Conservation (phyloP, 1,140 invertebrate species). For the Ephestia elutella region DNA sequence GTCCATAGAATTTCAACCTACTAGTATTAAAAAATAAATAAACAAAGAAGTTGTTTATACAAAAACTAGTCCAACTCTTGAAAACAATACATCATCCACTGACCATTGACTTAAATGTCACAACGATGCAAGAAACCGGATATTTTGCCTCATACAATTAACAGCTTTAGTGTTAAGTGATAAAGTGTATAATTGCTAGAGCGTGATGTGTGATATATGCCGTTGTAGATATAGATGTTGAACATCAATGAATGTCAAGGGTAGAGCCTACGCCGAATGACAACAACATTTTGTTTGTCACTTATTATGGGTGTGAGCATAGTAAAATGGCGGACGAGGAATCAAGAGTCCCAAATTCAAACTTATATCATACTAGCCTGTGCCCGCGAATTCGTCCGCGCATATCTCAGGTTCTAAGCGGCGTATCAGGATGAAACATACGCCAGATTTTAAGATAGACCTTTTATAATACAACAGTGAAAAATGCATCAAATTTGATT, state of each 20-base stretch:
- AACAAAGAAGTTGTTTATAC: not conserved
- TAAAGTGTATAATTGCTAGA: not conserved
- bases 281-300: not conserved
- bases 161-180: not conserved
- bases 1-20: no score
- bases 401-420: no score
- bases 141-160: not conserved
- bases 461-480: no score
- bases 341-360: no score
- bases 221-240: not conserved
- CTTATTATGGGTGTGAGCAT: not conserved
- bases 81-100: not conserved
- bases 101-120: not conserved
- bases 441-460: no score
- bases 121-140: not conserved
- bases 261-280: slow-evolving; percentile 1
- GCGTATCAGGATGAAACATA: no score
- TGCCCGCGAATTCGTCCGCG: no score
- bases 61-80: not conserved
- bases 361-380: no score
- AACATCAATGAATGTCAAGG: slow-evolving; percentile 1
- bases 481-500: no score
- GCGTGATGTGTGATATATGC: not conserved
- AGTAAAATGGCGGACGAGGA: not conserved
- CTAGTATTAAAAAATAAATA: no score